Evolutionary conservation across 2,888 invertebrate species (phyloP), one percentile per base, ranked within the genome.

Genomic region (Bembecia ichneumoniformis): DNA sequence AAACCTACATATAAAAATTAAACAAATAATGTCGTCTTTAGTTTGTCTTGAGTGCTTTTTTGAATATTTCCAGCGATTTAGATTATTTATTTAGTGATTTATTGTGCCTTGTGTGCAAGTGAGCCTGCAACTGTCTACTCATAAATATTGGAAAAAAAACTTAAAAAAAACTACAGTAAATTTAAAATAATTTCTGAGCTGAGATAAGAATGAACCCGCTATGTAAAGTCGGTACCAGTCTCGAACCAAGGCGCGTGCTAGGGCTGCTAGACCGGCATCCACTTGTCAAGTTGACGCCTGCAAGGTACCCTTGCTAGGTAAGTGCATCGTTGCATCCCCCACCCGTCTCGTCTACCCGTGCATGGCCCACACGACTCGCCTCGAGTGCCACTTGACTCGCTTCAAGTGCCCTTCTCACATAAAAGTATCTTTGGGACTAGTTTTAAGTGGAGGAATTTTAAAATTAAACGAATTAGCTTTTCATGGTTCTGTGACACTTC

Each of bases 271-370:
- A 77, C 82, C 70, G 68, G 70, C 69, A 70, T 73, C 78, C 75
- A 79, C 83, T 83, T 74, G 70, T 84, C 82, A 78, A 84, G 84
- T 79, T 73, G 82, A 77, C 81, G 69, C 54, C 56, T 55, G 61
- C 52, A 68, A 66, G 65, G 63, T 75, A 64, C 73, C 69, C 78
- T 79, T 70, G 59, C 72, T 54, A 57, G 59, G 55, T 54, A 50
- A 53, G 36, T 43, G 52, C 54, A 58, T 57, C 56, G 51, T 54
- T 46, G 50, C 54, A 35, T 43, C 52, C 54, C 59, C 58, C 56
- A 50, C 54, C 46, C 48, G 17, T 47, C 55, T 47, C 56, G 50
- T 28, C 20, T 28, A 15, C 4, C 16, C 55, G 34, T 20, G 55
- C 43, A 10, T 47, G 5, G 51, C 50, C 53, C 50, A 43, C 51